Evolutionary conservation across 2,113 vertebrate species (phyloP).

Genomic region (Galemys pyrenaicus): DNA sequence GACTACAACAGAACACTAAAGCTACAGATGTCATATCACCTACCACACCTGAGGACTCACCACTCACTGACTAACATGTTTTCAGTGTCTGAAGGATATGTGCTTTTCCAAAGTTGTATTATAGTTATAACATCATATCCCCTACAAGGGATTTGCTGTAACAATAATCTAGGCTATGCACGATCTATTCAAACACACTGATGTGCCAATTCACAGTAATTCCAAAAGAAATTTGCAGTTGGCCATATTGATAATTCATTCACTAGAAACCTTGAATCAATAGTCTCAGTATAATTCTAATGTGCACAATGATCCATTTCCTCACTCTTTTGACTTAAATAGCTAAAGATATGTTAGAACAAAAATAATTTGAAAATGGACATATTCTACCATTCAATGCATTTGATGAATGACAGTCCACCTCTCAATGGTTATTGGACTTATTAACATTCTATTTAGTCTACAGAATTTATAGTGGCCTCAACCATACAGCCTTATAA

Average conservation of each 20-base stretch:
- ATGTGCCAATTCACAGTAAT: constrained; percentile 31
- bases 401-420: constrained; percentile 26
- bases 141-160: neutral
- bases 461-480: neutral
- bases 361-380: constrained; percentile 60
- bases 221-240: constrained; percentile 57
- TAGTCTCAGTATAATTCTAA: constrained; percentile 56
- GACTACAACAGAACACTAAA: neutral
- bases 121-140: neutral
- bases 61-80: neutral
- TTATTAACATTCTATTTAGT: constrained; percentile 51
- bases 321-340: constrained; percentile 48
- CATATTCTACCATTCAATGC: constrained; percentile 34
- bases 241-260: constrained; percentile 47
- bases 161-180: constrained; percentile 34
- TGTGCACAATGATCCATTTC: constrained; percentile 39
- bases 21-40: neutral
- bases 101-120: constrained; percentile 12
- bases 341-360: constrained; percentile 54
- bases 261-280: constrained; percentile 59
- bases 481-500: neutral
- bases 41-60: neutral
- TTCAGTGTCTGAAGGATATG: neutral
- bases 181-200: constrained; percentile 35
- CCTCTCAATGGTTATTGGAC: constrained; percentile 47